Evolutionary conservation across 2,113 vertebrate species (phyloP).

Genomic region (Aegotheles bennettii): DNA sequence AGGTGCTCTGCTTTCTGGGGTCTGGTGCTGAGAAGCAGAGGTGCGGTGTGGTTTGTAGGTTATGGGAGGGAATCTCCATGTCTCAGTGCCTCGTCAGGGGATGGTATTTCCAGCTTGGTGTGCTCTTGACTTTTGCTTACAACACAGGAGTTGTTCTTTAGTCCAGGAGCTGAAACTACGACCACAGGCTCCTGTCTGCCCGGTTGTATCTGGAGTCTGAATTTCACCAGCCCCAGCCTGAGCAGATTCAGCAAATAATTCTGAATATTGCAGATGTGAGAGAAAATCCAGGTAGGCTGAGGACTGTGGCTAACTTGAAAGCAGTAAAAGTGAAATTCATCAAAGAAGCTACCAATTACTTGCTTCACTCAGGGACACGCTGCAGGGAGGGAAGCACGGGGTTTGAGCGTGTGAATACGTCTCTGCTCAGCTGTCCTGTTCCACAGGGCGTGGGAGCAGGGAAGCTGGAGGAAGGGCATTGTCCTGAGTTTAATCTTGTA

Average conservation of each 20-base stretch:
- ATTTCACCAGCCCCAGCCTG: neutral
- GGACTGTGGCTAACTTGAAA: neutral
- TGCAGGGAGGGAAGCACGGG: neutral
- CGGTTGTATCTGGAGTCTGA: rapidly evolving
- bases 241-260: neutral
- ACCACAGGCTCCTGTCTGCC: neutral
- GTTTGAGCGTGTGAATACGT: neutral
- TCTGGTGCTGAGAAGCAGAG: neutral
- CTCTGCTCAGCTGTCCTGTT: neutral
- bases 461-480: neutral
- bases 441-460: neutral
- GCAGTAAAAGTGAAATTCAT: conserved; percentile 10
- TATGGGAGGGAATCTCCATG: neutral
- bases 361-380: neutral
- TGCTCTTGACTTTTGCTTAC: neutral
- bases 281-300: neutral
- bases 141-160: neutral
- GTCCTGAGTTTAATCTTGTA: neutral
- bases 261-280: neutral
- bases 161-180: neutral
- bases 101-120: neutral
- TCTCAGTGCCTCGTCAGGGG: neutral
- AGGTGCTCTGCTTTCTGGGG: neutral
- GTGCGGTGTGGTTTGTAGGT: neutral
- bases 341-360: neutral